A percentile compares a stretch with the other conserved stretches of the same genome.
phyloP scores from a whole-genome alignment of 2,113 vertebrate genomes.

The Protobothrops mucrosquamatus region DNA sequence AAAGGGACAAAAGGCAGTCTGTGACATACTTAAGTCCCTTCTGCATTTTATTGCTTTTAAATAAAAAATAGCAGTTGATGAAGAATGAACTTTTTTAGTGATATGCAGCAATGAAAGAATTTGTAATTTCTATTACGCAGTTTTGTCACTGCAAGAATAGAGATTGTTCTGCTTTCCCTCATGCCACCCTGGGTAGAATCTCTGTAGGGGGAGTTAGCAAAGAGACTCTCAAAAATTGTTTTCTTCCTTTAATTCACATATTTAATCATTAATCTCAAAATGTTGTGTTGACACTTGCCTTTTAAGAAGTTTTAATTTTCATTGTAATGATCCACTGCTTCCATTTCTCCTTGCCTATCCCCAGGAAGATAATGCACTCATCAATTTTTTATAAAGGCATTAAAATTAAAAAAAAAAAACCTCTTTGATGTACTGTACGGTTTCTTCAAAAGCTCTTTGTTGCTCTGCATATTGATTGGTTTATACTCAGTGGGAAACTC shows the following conservation, averaged over 20 bases:
- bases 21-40: background rate
- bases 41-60: background rate
- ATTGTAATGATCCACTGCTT: constrained; percentile 52
- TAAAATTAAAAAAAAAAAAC: constrained; percentile 59
- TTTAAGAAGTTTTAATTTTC: constrained; percentile 65
- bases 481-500: constrained; percentile 41
- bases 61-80: background rate
- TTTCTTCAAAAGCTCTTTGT: constrained; percentile 35
- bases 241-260: background rate
- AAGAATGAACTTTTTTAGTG: background rate
- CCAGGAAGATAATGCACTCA: constrained; percentile 66
- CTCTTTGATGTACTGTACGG: constrained; percentile 54
- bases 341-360: constrained; percentile 34
- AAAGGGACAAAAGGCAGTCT: background rate
- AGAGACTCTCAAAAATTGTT: background rate
- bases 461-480: constrained; percentile 52
- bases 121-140: background rate
- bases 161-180: background rate
- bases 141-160: background rate
- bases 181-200: background rate
- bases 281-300: constrained; percentile 61
- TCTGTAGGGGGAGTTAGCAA: background rate
- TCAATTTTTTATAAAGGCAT: constrained; percentile 67
- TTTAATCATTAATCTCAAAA: constrained; percentile 41
- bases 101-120: background rate